Evolutionary conservation across 2,113 vertebrate genomes (phyloP), one percentile per base, ranked within the genome.

Genomic region (Pungitius pungitius): DNA sequence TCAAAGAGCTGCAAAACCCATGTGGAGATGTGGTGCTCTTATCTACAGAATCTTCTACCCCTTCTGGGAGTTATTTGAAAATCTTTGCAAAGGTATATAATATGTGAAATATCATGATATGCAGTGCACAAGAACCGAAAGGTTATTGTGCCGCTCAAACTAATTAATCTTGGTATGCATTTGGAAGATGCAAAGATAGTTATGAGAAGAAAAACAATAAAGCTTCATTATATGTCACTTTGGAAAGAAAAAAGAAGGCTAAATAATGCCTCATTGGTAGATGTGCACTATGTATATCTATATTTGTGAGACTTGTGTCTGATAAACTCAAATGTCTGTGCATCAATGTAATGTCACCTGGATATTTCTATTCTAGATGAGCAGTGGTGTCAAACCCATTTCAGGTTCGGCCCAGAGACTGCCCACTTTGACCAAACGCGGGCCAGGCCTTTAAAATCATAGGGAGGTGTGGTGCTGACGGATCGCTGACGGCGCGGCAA

Each of bases 1-100:
- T 66, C 55, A 51, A 27, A 73, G 35, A 45, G 52, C 54, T 42
- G 27, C 20, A 55, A 18, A 39, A 45, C 30, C 45, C 20, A 47
- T 14, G 54, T 54, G 30, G n/a, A 65, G 39, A 65, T 66, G 17
- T 26, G 56, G 56, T 56, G n/a, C 22, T 47, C 14, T 72, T 37
- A 59, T 14, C 39, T 20, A 61, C 39, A 64, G 24, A 72, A 20
- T n/a, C 35, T 9, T 15, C 37, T 60, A 70, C n/a, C 27, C 9
- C 35, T 27, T 18, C 18, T 11, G 27, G 39, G 54, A 47, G n/a
- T 45, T 45, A n/a, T 35, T 63, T 64, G 5, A 30, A 56, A 69
- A 43, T 20, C n/a, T 47, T 33, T 4, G n/a, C 10, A 12, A 26
- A 45, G 1, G 40, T n/a, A 13, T 20, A 30, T 12, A 26, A 15